A percentile compares a stretch with the other conserved stretches of the same genome.
These are phyloP conservation scores for Chymomyza amoena DNA, from an alignment of 2,888 invertebrate species.

Conservation along the genomic window DNA sequence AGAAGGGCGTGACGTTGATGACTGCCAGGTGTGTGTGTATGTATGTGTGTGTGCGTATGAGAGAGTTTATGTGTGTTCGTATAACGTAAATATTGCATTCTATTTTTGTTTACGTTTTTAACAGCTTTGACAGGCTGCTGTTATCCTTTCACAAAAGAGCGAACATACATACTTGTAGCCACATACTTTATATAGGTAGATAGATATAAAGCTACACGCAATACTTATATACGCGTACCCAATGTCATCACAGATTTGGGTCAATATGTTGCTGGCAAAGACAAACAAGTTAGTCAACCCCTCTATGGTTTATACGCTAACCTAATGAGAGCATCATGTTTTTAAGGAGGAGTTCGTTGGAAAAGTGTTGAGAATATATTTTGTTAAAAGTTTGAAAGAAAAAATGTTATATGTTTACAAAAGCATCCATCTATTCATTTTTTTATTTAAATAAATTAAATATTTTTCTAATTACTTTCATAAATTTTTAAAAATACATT, in stretches of 20 bases:
- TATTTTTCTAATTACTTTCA: too few relatives aligned
- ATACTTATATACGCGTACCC: conserved; percentile 29
- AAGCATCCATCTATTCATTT: too few relatives aligned
- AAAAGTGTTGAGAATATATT: too few relatives aligned
- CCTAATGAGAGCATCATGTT: not conserved
- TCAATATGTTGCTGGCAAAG: conserved; percentile 47
- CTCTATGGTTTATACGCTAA: conserved; percentile 1
- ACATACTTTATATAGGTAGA: conserved; percentile 23
- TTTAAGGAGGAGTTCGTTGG: not conserved
- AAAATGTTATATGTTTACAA: too few relatives aligned
- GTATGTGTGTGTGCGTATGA: conserved; percentile 10
- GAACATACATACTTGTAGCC: conserved; percentile 1
- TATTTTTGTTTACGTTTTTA: conserved; percentile 70
- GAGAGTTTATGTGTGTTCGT: conserved; percentile 6
- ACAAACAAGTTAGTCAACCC: conserved; percentile 17
- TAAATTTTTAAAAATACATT: too few relatives aligned
- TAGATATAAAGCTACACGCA: conserved; percentile 36
- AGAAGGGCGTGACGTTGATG: conserved; percentile 61
- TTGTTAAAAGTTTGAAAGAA: too few relatives aligned
- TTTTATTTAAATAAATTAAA: too few relatives aligned
- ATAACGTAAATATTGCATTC: conserved; percentile 60
- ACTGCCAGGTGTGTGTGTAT: conserved; percentile 5
- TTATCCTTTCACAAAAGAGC: conserved; percentile 42
- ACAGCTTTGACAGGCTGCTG: conserved; percentile 61
- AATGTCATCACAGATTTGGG: conserved; percentile 64